Evolutionary conservation across 2,797 vertebrate species (phyloP), one percentile per base, ranked within the genome.

Genomic region (Sternarchorhynchus goeldii): DNA sequence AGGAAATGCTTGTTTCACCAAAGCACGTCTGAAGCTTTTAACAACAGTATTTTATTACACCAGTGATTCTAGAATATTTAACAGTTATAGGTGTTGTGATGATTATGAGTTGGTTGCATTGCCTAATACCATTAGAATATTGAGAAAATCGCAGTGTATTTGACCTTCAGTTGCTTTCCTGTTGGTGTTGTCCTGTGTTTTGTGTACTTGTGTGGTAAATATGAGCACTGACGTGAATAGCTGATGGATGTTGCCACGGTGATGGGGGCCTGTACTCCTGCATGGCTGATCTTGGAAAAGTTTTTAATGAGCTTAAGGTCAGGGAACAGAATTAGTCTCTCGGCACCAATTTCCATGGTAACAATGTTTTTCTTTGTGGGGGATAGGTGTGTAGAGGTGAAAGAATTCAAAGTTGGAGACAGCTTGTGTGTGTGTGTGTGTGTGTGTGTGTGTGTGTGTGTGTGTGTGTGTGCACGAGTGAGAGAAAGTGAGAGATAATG

Each of bases 301-400:
- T 55, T 78, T 70, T 78, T 78, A 78, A 78, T 68, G 50, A 78
- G 76, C 68, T 78, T 78, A 72, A 78, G 68, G 76, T 78, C 68
- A 70, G 64, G 59, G 53, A 78, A 72, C 32, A 31, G 68, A 78
- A 78, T 78, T 78, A 78, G 68, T 72, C 59, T 72, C 50, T 50
- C 16, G 59, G 70, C 50, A 64, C 76, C 63, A 70, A 78, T 78
- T 56, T 78, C 76, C 76, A 78, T 78, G 76, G 76, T 65, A 78
- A 78, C 76, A 39, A 50, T 78, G 68, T 55, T 65, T 78, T 78
- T 39, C 58, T 62, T 71, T 25, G 7, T 20, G 68, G 53, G 29
- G 50, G 50, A 29, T 18, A 57, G 68, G 68, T 56, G 68, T 32
- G 50, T 34, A 5, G 68, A 70, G 50, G 68, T 70, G 68, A 31